Evolutionary conservation across 2,888 invertebrate species (phyloP), one percentile per base, ranked within the genome.

Genomic region (Nomada ferruginata): DNA sequence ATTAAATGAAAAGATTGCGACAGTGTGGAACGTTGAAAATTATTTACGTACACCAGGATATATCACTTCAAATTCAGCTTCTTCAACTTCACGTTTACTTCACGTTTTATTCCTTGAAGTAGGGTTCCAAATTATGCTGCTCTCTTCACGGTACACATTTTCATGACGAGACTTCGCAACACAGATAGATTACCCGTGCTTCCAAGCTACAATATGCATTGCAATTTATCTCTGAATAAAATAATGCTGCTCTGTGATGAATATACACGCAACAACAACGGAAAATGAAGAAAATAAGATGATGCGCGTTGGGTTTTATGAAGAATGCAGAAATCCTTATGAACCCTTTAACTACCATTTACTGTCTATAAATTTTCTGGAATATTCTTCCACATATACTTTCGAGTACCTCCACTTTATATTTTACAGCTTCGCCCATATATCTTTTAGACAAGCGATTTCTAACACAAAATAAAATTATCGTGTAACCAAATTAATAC

Each of bases 31-130:
- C 26, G 36, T 60, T 42, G 2, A 11, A 36, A 44, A 60, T 3
- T 71, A 71, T 61, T 70, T 53, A 72, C 52, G 20, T 60, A 57
- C 53, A 68, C 42, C 52, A 63, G 23, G 66, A 68, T 78, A 68
- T 71, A 52, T 71, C 60, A 50, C 60, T 71, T 71, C 60, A 71
- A 71, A 52, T 71, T 71, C 20, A 71, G 50, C 70, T 71, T 36
- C 60, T 52, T 52, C 50, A 60, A 71, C 70, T 61, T 71, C 23
- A 36, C 18, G 50, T 61, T 23, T 47, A 36, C 50, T 50, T 23
- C 20, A 29, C 50, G 18, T 23, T 60, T 70, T 70, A 60, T 60
- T 70, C 47, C 47, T 70, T 29, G 47, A 60, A 59, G 23, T 1
- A 44, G 15, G 15, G 5, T 50, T 20, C 1, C 29, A 7, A 5